A percentile compares a stretch with the other conserved stretches of the same genome.
Conservation (phyloP, 2,888 invertebrate species). For the Lycocerus yunnanus region DNA sequence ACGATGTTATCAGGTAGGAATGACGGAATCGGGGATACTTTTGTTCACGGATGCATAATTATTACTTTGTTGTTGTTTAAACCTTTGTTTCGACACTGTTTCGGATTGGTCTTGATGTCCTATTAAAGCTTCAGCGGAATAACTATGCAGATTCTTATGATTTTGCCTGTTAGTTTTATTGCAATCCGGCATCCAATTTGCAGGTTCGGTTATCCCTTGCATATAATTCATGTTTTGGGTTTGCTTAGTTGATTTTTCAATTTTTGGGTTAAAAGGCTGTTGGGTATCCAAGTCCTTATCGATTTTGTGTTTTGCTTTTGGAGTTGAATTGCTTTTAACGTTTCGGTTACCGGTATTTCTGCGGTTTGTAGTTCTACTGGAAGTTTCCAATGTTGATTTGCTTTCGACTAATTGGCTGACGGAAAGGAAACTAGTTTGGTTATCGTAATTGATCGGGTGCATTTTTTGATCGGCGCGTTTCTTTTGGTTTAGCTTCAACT, state of each 20-base stretch:
- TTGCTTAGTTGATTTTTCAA: background rate
- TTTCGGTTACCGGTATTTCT: conserved; percentile 45
- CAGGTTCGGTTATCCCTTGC: conserved; percentile 13
- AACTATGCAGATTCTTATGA: conserved; percentile 47
- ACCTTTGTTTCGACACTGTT: conserved; percentile 18
- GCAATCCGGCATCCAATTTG: conserved; percentile 32
- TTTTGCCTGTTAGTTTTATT: conserved; percentile 36
- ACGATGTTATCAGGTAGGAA: conserved; percentile 51
- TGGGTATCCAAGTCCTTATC: conserved; percentile 18
- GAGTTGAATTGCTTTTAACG: conserved; percentile 31
- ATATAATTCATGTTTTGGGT: conserved; percentile 22
- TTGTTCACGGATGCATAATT: conserved; percentile 38
- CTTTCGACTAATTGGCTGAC: conserved; percentile 68
- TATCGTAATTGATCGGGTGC: conserved; percentile 38
- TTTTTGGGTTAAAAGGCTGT: background rate
- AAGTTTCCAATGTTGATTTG: conserved; percentile 47
- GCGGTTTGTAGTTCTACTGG: conserved; percentile 43
- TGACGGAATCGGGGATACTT: conserved; percentile 43
- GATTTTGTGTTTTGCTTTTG: conserved; percentile 10
- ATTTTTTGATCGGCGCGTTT: conserved; percentile 28
- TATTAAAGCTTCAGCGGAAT: conserved; percentile 55
- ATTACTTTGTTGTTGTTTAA: conserved; percentile 32
- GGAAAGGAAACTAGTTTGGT: conserved; percentile 61
- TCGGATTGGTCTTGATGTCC: conserved; percentile 44
- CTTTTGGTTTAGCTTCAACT: conserved; percentile 35